Base-by-base conservation (phyloP, 2,797 vertebrate genomes). In the Enteromius mattozi region DNA sequence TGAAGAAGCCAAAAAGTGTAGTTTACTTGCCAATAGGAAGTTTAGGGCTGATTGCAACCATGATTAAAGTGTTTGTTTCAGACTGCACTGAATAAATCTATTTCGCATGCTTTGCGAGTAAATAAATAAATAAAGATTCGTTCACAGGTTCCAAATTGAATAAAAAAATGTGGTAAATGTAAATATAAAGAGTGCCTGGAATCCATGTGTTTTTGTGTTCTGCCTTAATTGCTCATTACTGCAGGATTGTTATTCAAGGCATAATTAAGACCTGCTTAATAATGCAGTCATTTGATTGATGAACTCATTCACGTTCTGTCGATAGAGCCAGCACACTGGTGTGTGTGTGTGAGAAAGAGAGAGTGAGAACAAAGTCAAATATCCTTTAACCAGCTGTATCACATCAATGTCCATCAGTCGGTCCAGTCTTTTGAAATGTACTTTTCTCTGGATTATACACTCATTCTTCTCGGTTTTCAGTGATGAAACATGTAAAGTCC, bases 231-330 rank as follows among this genome's bases (percentile, higher is more conserved):
- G 70, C 3, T n/a, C 56, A 63, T 81, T 85, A 77, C 61, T 70
- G 65, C 42, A 51, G 40, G 45, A 56, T 74, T 82, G 69, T 78
- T 81, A 74, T 81, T 65, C 56, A 8, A 65, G 40, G 82, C 80
- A 86, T 87, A 78, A 92, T 90, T 90, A 87, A 86, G 76, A 35
- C 5, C 81, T 84, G 69, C 2, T 87, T 91, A 88, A 89, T 82
- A 86, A 88, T 69, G 6, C 87, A 88, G 90, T 91, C 89, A 87
- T 83, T 87, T 87, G 70, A 84, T 87, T 89, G 86, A 89, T 91
- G 85, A 84, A 81, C 79, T 71, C 68, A 87, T 90, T 86, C 49
- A 87, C 76, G 66, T 17, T 82, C 88, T 87, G 84, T 85, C 89
- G 77, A 87, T 68, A 78, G 80, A 85, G 80, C 68, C 76, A 69